These are phyloP conservation scores for Sycophila sp. DNA, from an alignment of 1,140 invertebrate species.

Conservation along the genomic window DNA sequence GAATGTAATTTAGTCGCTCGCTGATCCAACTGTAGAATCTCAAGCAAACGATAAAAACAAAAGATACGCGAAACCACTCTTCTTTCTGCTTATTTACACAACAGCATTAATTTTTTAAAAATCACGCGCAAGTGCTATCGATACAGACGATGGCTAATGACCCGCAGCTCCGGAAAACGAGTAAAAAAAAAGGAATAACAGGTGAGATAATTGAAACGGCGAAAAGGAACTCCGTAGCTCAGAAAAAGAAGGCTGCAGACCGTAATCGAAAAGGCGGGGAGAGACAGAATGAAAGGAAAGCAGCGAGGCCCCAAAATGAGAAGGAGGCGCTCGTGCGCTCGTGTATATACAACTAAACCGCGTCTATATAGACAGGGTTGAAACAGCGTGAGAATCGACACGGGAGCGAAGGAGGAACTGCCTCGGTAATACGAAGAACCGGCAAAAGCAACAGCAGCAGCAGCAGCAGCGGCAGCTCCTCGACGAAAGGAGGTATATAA, in stretches of 20 bases:
- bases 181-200: not conserved
- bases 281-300: slow-evolving; percentile 6
- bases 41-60: too few relatives aligned
- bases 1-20: too few relatives aligned
- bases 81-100: too few relatives aligned
- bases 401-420: too few relatives aligned
- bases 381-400: not conserved
- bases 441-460: not conserved
- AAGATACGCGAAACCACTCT: too few relatives aligned
- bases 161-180: not conserved
- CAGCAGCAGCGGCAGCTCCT: not conserved
- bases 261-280: slow-evolving; percentile 13
- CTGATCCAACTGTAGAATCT: too few relatives aligned
- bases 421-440: too few relatives aligned
- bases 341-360: not conserved
- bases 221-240: not conserved
- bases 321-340: not conserved
- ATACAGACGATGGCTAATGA: too few relatives aligned
- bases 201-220: not conserved
- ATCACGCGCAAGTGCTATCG: too few relatives aligned
- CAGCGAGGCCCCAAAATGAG: not conserved
- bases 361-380: not conserved
- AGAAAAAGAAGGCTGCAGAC: slow-evolving; percentile 3
- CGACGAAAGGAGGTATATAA: slow-evolving; percentile 13
- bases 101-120: too few relatives aligned